These are phyloP conservation scores for Pheosia tremula DNA, from an alignment of 2,888 invertebrate genomes.

Conservation along the genomic window DNA sequence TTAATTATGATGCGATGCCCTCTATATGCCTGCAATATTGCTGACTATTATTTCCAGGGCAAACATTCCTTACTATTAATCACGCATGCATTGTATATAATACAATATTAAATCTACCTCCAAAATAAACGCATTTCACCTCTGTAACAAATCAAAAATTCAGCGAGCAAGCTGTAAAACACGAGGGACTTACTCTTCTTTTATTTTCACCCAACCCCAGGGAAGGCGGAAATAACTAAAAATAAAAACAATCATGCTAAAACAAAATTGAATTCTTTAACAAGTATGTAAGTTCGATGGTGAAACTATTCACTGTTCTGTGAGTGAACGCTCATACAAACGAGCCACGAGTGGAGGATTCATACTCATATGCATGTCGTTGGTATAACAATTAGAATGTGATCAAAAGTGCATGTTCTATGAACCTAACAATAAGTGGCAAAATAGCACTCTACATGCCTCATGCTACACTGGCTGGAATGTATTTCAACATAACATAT, in stretches of 20 bases:
- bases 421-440: slow-evolving; percentile 29
- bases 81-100: slow-evolving; percentile 42
- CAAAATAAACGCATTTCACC: slow-evolving; percentile 50
- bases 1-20: background rate
- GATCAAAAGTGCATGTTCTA: slow-evolving; percentile 19
- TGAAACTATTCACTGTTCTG: background rate
- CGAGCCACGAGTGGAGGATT: slow-evolving; percentile 21
- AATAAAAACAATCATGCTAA: slow-evolving; percentile 69
- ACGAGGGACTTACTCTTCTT: slow-evolving; percentile 73
- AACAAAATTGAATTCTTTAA: slow-evolving; percentile 48
- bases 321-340: slow-evolving; percentile 23
- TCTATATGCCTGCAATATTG: background rate
- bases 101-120: slow-evolving; percentile 37
- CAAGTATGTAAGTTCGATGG: background rate
- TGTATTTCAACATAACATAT: slow-evolving; percentile 55
- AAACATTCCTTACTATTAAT: slow-evolving; percentile 20
- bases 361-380: slow-evolving; percentile 9
- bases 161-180: slow-evolving; percentile 69
- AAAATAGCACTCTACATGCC: slow-evolving; percentile 55
- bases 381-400: slow-evolving; percentile 6
- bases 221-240: slow-evolving; percentile 79
- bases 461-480: slow-evolving; percentile 52
- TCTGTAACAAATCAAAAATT: slow-evolving; percentile 51
- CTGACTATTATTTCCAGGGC: background rate
- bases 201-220: slow-evolving; percentile 74